Evolutionary conservation across 2,113 vertebrate genomes (phyloP).

Genomic region (Nothoprocta perdicaria): DNA sequence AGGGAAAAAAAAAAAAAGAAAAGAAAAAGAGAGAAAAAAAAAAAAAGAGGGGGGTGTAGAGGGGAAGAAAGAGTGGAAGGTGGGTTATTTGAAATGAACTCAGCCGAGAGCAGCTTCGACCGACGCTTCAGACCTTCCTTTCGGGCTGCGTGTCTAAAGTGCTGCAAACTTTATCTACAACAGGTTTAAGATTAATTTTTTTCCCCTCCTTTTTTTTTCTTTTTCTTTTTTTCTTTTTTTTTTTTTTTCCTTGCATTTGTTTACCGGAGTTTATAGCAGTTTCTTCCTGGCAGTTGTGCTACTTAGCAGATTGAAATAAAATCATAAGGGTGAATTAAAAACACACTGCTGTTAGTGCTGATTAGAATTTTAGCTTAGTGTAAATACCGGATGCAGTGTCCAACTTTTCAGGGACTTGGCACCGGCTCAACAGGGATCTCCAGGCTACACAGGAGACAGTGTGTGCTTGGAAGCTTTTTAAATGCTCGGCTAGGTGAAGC

Average conservation of each 20-base stretch:
- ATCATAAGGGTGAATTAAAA: constrained; percentile 88
- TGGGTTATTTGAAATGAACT: constrained; percentile 57
- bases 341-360: constrained; percentile 83
- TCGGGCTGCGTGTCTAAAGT: constrained; percentile 63
- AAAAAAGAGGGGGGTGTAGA: not conserved
- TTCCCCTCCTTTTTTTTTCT: constrained; percentile 24
- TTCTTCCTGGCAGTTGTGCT: constrained; percentile 85
- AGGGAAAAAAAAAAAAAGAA: not conserved
- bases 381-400: constrained; percentile 88
- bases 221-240: constrained; percentile 73
- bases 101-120: constrained; percentile 14
- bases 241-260: constrained; percentile 79
- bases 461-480: constrained; percentile 77
- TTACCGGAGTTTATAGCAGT: constrained; percentile 85
- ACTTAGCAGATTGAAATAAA: constrained; percentile 87
- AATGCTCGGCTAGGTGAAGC: constrained; percentile 78
- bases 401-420: constrained; percentile 87
- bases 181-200: constrained; percentile 72
- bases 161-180: constrained; percentile 72
- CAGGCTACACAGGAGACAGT: constrained; percentile 79
- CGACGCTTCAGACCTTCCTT: constrained; percentile 58
- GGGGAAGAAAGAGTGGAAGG: not conserved
- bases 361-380: constrained; percentile 86
- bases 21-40: not conserved
- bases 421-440: constrained; percentile 81